Evolutionary conservation across 2,888 invertebrate species (phyloP), one percentile per base, ranked within the genome.

Genomic region (Agriotes lineatus): DNA sequence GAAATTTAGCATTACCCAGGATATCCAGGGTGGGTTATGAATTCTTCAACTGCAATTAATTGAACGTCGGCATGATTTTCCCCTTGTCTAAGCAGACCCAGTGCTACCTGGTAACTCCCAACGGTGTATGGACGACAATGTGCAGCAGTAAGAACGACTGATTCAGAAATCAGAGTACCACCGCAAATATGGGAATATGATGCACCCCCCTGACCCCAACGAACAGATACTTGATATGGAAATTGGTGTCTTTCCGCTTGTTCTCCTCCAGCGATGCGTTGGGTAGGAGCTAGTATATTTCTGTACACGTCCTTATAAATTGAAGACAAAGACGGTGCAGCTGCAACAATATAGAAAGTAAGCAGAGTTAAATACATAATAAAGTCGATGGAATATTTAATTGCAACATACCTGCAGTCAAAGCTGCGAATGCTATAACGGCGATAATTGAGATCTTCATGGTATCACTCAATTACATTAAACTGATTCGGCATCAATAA

Each of bases 161-260:
- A 2, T 1, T 1, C 1, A 0, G 4, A 10, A 16, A 59, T 59
- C 0, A 59, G 30, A 1, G 22, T 22, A 30, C 59, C 44, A 18
- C 59, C 59, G 12, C 59, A 59, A 45, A 45, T n/a, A 33, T 59
- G 59, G 25, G 7, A 25, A 16, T 16, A 18, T 5, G 37, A 20
- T 9, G 9, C 19, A 2, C 4, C 7, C 3, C 2, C 33, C 1
- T 45, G 12, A 5, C 7, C 4, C 16, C 16, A 39, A 35, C 85
- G 58, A 37, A 86, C 44, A 5, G 59, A 42, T 16, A 30, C 45
- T 18, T 59, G 59, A 19, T 59, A 59, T 1, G 45, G 59, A 20
- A 59, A 30, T 19, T 59, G 44, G 1, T n/a, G 6, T 1, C 25
- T 59, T 1, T 30, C 19, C 6, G 44, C 44, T 4, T 59, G 10